Evolutionary conservation across 2,113 vertebrate species (phyloP).

Genomic region (Orycteropus afer): DNA sequence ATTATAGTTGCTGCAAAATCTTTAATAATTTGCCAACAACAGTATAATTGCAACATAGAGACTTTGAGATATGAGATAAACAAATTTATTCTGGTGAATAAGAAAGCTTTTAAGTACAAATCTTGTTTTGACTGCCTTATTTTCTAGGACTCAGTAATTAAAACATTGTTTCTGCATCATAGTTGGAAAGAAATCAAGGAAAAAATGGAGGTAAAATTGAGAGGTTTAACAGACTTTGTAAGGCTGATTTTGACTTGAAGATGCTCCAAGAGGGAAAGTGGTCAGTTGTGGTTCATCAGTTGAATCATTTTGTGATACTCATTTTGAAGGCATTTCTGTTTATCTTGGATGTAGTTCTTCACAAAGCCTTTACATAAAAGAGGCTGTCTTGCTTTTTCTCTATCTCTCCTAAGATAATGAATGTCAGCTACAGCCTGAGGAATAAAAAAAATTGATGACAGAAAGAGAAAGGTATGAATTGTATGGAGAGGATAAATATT

Average conservation of each 20-base stretch:
- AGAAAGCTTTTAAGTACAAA: slow-evolving; percentile 81
- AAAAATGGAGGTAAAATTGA: not conserved
- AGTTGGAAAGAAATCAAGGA: slow-evolving; percentile 55
- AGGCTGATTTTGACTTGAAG: slow-evolving; percentile 12
- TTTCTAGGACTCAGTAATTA: slow-evolving; percentile 84
- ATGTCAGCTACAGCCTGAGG: not conserved
- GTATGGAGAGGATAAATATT: not conserved
- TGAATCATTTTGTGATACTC: not conserved
- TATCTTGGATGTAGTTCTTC: not conserved
- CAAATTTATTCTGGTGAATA: slow-evolving; percentile 84
- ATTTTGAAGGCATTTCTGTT: not conserved
- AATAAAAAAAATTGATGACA: not conserved
- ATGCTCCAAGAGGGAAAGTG: not conserved
- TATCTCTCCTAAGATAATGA: not conserved
- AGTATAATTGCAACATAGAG: slow-evolving; percentile 85
- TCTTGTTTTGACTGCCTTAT: slow-evolving; percentile 80
- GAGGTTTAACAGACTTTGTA: not conserved
- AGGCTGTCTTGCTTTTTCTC: not conserved
- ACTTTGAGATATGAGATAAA: slow-evolving; percentile 84
- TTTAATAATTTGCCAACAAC: slow-evolving; percentile 81
- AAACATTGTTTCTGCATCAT: slow-evolving; percentile 74
- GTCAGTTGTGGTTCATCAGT: not conserved
- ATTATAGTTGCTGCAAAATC: slow-evolving; percentile 82
- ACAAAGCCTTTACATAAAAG: not conserved
- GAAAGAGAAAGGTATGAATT: not conserved